These are phyloP conservation scores for Lutjanus campechanus DNA, from an alignment of 2,797 vertebrate species.

Conservation along the genomic window DNA sequence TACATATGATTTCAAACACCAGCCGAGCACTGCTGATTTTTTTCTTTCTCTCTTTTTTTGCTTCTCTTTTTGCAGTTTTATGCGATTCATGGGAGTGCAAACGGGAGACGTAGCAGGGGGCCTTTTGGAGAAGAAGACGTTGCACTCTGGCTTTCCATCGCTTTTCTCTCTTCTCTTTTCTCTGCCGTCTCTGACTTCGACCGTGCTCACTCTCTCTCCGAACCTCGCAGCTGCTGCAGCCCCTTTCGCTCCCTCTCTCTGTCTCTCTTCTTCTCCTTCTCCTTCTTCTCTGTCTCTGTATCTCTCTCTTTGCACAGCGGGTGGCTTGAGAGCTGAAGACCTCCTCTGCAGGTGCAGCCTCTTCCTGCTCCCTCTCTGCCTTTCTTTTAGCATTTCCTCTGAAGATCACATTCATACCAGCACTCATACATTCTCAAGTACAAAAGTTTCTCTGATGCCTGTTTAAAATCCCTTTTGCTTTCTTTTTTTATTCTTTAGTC, in stretches of 20 bases:
- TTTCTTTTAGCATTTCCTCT: slow-evolving; percentile 79
- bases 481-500: slow-evolving; percentile 1
- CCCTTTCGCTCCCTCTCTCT: slow-evolving; percentile 47
- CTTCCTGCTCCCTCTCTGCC: slow-evolving; percentile 75
- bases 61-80: slow-evolving; percentile 52
- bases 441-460: slow-evolving; percentile 79
- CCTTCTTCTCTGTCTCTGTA: slow-evolving; percentile 2
- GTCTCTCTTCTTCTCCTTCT: slow-evolving; percentile 4
- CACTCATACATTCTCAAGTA: slow-evolving; percentile 68
- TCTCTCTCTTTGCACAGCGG: slow-evolving; percentile 74
- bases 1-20: slow-evolving; percentile 83
- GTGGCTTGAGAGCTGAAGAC: slow-evolving; percentile 75
- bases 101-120: slow-evolving; percentile 74
- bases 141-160: slow-evolving; percentile 65
- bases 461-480: slow-evolving; percentile 45
- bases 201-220: slow-evolving; percentile 33
- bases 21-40: slow-evolving; percentile 69
- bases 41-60: background rate
- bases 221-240: slow-evolving; percentile 70
- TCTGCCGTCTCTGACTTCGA: slow-evolving; percentile 62
- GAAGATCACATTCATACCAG: slow-evolving; percentile 78
- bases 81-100: slow-evolving; percentile 58
- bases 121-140: slow-evolving; percentile 68
- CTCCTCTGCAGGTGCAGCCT: slow-evolving; percentile 85
- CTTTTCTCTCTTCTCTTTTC: slow-evolving; percentile 67